These are phyloP conservation scores for Sebastes vulpes DNA, from an alignment of 2,797 vertebrate genomes.

Conservation along the genomic window DNA sequence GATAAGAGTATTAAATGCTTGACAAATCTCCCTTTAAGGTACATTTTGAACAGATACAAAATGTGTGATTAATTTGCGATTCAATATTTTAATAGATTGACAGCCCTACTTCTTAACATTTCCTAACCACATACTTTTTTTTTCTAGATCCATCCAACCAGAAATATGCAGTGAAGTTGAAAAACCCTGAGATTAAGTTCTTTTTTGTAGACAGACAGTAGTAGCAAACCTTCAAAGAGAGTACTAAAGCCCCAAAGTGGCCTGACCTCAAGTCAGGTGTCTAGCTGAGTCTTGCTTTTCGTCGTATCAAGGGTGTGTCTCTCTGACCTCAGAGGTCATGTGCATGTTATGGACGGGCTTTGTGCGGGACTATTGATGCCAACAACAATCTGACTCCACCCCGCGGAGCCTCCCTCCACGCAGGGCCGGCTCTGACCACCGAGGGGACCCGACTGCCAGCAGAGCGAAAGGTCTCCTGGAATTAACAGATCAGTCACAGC, in stretches of 20 bases:
- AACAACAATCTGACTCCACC: constrained; percentile 31
- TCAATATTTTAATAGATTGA: too few relatives aligned
- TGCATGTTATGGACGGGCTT: constrained; percentile 32
- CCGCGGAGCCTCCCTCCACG: background rate
- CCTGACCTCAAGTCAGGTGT: constrained; percentile 34
- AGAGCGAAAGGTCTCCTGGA: constrained; percentile 39
- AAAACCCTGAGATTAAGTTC: background rate
- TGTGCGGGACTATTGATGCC: constrained; percentile 35
- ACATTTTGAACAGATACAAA: too few relatives aligned
- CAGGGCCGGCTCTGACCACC: constrained; percentile 5
- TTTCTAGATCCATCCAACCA: background rate
- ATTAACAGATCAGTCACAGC: constrained; percentile 55
- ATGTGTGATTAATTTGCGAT: too few relatives aligned
- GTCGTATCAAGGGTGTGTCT: constrained; percentile 40
- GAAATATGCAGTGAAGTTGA: background rate
- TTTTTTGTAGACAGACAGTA: constrained; percentile 21
- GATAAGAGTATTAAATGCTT: too few relatives aligned
- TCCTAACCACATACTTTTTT: background rate
- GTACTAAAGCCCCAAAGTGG: constrained; percentile 26
- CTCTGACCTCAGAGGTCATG: constrained; percentile 52
- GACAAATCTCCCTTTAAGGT: too few relatives aligned
- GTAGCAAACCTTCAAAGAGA: constrained; percentile 37
- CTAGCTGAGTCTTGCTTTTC: constrained; percentile 39
- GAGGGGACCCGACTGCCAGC: constrained; percentile 14
- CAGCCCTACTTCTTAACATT: background rate